Evolutionary conservation across 2,113 vertebrate genomes (phyloP).

Genomic region (Atlantisia rogersi): DNA sequence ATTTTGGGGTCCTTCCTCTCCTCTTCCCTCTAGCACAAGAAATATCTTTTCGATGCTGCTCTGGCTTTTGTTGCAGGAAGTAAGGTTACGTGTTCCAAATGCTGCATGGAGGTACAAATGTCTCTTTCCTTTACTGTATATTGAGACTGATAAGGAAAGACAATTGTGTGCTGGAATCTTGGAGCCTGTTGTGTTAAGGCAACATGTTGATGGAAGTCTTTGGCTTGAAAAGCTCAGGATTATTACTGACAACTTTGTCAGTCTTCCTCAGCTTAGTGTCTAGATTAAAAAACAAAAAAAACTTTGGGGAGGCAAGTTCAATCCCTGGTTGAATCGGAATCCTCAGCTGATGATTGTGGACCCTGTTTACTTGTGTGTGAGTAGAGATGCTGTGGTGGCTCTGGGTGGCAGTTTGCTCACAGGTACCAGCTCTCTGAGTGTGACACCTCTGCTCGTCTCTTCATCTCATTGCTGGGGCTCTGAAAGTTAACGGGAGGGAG

Average conservation of each 20-base stretch:
- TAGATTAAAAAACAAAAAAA: background rate
- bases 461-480: background rate
- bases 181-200: background rate
- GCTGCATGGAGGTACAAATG: background rate
- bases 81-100: background rate
- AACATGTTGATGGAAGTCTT: background rate
- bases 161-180: background rate
- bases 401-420: background rate
- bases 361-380: background rate
- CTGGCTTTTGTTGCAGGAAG: background rate
- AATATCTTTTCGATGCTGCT: background rate
- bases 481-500: rapidly evolving
- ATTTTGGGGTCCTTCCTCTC: background rate
- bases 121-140: background rate
- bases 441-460: background rate
- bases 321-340: background rate
- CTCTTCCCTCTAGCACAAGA: background rate
- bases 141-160: background rate
- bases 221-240: background rate
- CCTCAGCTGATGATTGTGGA: background rate
- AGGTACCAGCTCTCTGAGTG: background rate
- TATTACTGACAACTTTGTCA: background rate
- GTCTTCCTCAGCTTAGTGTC: background rate
- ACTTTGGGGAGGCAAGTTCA: background rate
- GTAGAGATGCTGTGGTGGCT: background rate